Conservation (phyloP, 2,888 invertebrate genomes). For the Trilocha varians region DNA sequence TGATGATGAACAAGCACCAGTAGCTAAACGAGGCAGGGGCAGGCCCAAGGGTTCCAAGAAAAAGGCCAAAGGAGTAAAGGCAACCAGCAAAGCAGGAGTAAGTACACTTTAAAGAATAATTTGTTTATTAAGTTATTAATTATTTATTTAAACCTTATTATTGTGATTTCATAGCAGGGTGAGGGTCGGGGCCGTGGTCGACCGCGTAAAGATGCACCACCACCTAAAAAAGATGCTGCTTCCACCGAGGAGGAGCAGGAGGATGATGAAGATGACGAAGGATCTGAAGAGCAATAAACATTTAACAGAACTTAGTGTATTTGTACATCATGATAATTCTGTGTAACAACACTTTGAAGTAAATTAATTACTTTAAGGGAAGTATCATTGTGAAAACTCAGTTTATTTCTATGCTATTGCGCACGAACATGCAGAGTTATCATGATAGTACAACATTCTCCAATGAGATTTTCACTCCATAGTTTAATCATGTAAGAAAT, state of each 20-base stretch:
- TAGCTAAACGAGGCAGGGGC: constrained; percentile 70
- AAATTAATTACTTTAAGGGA: constrained; percentile 28
- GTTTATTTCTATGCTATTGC: constrained; percentile 2
- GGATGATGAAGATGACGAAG: constrained; percentile 66
- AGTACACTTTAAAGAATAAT: not conserved
- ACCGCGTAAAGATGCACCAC: constrained; percentile 62
- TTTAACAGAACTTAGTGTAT: constrained; percentile 51
- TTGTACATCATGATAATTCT: constrained; percentile 63
- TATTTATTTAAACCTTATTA: constrained; percentile 3
- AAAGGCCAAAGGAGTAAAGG: constrained; percentile 59
- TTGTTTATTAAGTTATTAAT: not conserved
- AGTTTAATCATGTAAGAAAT: constrained; percentile 49
- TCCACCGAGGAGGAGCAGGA: constrained; percentile 68
- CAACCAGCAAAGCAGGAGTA: constrained; percentile 43
- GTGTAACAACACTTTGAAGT: constrained; percentile 25
- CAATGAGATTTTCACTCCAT: constrained; percentile 49
- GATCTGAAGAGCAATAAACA: constrained; percentile 65
- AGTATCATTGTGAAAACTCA: constrained; percentile 14
- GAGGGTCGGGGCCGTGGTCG: constrained; percentile 63
- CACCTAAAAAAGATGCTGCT: constrained; percentile 66
- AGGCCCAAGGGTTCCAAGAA: constrained; percentile 73
- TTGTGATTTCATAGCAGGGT: constrained; percentile 26
- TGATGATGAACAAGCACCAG: constrained; percentile 68
- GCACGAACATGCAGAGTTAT: constrained; percentile 37
- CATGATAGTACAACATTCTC: constrained; percentile 56